These are phyloP conservation scores for Rhagoletis pomonella DNA, from an alignment of 1,140 invertebrate species.

Conservation along the genomic window DNA sequence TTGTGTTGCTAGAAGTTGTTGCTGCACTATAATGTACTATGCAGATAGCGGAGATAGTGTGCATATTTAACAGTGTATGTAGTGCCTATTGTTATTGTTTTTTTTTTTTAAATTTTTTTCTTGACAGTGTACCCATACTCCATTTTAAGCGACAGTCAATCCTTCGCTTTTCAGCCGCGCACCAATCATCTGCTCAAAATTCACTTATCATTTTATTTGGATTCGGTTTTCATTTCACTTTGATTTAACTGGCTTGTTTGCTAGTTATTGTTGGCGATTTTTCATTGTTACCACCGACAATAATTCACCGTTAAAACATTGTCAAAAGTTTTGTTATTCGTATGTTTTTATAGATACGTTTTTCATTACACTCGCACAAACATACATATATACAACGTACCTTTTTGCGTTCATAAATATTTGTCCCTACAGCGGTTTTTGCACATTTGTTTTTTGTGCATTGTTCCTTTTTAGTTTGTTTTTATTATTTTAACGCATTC, in stretches of 20 bases:
- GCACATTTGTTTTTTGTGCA: not conserved
- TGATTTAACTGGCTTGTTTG: not conserved
- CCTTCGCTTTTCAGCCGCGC: not conserved
- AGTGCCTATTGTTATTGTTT: not conserved
- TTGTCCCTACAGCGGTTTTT: not conserved
- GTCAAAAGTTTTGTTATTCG: not conserved
- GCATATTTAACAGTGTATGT: not conserved
- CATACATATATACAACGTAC: not conserved
- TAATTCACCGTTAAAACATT: not conserved
- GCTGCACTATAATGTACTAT: not conserved
- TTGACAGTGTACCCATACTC: not conserved
- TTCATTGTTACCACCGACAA: not conserved
- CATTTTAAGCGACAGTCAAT: conserved; percentile 18
- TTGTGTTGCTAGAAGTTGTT: not conserved
- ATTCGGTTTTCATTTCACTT: not conserved
- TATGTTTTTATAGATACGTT: not conserved
- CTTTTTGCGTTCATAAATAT: not conserved
- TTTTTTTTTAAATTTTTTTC: not conserved
- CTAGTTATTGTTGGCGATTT: not conserved
- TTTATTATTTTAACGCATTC: conserved; percentile 5
- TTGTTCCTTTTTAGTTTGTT: not conserved
- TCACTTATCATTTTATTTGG: not conserved
- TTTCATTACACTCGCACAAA: not conserved
- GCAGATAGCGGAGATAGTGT: not conserved
- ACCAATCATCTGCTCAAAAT: not conserved